Evolutionary conservation across 64 coral and sea anemone species (phyloP), one percentile per base, ranked within the genome.

Genomic region (Stichodactyla helianthus): DNA sequence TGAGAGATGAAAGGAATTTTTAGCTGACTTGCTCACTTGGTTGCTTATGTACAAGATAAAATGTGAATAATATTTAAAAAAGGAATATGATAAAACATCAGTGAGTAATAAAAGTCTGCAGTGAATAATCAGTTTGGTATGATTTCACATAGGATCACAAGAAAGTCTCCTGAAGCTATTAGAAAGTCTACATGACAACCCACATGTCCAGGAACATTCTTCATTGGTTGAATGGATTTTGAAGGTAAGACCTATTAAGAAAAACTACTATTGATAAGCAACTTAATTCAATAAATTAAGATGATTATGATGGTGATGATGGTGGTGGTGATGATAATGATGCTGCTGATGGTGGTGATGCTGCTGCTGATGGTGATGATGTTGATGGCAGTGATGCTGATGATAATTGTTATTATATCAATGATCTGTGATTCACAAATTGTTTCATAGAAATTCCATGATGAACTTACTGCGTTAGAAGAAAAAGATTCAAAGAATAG

Each of bases 381-480:
- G 17, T 23, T 67, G 63, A 22, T 67, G 4, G 0, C n/a, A 20
- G 18, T 60, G 58, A 35, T 17, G 58, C 10, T 60, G 58, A 16
- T 60, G 12, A 60, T 60, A 10, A 15, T 57, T 74, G 12, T 74
- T 74, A 9, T 1, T 28, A 6, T 74, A 2, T 10, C 62, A 8
- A 0, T 65, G 19, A n/a, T 65, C 0, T 14, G 5, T 19, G 59
- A 65, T 70, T 22, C 14, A 62, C 19, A 17, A 17, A 70, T 70
- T 9, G 51, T 58, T 79, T 19, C 51, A 59, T 20, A 99, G 97
- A 93, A 77, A 68, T 95, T 99, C 79, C 90, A 95, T 77, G 90
- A 93, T 50, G 93, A 95, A 80, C 31, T 93, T 4, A n/a, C 25
- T 22, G 88, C 91, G 14, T 52, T 85, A 27, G 68, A 82, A 89